Evolutionary conservation across 1,140 invertebrate genomes (phyloP).

Genomic region (Phocides pigmalion): DNA sequence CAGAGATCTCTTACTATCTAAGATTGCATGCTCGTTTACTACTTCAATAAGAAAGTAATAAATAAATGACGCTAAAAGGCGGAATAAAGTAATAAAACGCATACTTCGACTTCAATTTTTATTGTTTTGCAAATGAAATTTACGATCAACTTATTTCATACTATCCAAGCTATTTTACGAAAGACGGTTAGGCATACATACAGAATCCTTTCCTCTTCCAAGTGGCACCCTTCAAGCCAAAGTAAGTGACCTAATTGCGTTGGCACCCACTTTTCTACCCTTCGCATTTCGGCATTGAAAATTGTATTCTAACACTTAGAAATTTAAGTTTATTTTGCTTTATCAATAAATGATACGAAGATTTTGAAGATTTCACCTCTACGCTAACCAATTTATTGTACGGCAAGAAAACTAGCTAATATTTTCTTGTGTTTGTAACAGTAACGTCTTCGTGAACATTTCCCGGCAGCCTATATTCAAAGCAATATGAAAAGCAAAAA

Average conservation of each 20-base stretch:
- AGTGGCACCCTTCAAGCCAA: conserved; percentile 37
- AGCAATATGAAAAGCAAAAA: too few relatives aligned
- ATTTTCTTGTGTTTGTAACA: conserved; percentile 42
- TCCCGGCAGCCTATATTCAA: too few relatives aligned
- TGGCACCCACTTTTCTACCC: conserved; percentile 43
- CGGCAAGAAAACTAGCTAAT: conserved; percentile 44
- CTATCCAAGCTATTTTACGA: neutral
- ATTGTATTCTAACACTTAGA: conserved; percentile 13
- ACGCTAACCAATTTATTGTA: conserved; percentile 46
- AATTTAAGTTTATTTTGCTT: conserved; percentile 27
- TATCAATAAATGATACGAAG: neutral
- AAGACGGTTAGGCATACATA: conserved; percentile 32
- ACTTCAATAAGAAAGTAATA: too few relatives aligned
- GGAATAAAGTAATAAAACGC: too few relatives aligned
- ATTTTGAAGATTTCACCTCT: conserved; percentile 39
- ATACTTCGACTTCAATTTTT: too few relatives aligned
- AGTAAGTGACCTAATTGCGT: conserved; percentile 54
- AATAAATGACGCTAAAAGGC: too few relatives aligned
- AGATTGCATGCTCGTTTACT: too few relatives aligned
- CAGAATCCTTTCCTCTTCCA: conserved; percentile 30
- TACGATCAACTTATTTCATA: neutral
- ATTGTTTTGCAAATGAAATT: too few relatives aligned
- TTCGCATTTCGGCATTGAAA: conserved; percentile 8
- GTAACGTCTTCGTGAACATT: conserved; percentile 37
- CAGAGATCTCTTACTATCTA: too few relatives aligned